Conservation (phyloP, 2,113 vertebrate genomes). For the Misgurnus mizolepis region DNA sequence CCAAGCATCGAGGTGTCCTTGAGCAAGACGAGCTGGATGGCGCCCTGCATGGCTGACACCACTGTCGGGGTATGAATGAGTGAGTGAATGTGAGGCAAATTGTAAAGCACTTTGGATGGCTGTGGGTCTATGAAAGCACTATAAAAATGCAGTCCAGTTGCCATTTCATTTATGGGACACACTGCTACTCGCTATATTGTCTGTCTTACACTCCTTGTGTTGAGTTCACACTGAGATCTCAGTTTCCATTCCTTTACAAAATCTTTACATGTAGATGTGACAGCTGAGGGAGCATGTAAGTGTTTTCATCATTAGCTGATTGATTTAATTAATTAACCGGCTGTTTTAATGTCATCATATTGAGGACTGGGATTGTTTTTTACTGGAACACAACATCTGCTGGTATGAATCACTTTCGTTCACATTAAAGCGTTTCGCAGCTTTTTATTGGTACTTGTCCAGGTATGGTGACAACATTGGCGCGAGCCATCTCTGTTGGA, state of each 20-base stretch:
- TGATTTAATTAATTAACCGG: constrained; percentile 8
- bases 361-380: constrained; percentile 21
- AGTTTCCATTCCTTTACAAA: constrained; percentile 7
- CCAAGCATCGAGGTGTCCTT: too few species aligned
- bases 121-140: too few species aligned
- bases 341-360: constrained; percentile 22
- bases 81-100: too few species aligned
- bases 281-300: constrained; percentile 9
- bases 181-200: not conserved
- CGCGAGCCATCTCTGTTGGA: not conserved
- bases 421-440: constrained; percentile 20
- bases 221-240: constrained; percentile 25
- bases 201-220: constrained; percentile 8
- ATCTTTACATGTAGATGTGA: constrained; percentile 4
- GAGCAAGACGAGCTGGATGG: too few species aligned
- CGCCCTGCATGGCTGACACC: too few species aligned
- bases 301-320: constrained; percentile 33
- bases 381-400: constrained; percentile 6
- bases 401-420: not conserved
- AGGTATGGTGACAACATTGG: constrained; percentile 3
- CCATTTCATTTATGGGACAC: too few species aligned
- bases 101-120: too few species aligned
- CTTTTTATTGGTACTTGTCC: constrained; percentile 10
- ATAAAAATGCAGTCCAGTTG: too few species aligned
- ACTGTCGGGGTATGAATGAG: too few species aligned